Evolutionary conservation across 2,888 invertebrate species (phyloP).

Genomic region (Tanypteryx hageni): DNA sequence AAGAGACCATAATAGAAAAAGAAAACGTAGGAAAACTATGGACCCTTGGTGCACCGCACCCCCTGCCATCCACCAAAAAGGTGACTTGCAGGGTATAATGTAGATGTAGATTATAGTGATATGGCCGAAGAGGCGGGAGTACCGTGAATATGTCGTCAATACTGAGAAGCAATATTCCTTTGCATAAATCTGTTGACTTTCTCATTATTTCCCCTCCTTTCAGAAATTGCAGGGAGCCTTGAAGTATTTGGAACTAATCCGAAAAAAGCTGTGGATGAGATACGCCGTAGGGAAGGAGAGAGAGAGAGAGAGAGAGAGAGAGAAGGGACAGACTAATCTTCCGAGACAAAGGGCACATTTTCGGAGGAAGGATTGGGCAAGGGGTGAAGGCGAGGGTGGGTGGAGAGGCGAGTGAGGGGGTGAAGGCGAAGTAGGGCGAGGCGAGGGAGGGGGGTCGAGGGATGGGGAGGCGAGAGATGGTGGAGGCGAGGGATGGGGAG

Average conservation of each 20-base stretch:
- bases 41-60: too few species aligned
- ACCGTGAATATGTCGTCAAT: not conserved
- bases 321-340: not conserved
- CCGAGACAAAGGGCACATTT: constrained; percentile 33
- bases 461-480: too few species aligned
- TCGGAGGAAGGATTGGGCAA: not conserved
- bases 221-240: not conserved
- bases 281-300: constrained; percentile 30
- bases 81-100: too few species aligned
- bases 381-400: not conserved
- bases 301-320: too few species aligned
- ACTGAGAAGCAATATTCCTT: constrained; percentile 17
- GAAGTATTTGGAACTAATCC: constrained; percentile 60
- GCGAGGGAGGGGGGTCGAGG: not conserved
- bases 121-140: not conserved
- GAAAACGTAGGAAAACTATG: too few species aligned
- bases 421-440: too few species aligned
- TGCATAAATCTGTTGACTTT: constrained; percentile 36
- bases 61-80: too few species aligned
- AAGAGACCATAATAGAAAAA: too few species aligned
- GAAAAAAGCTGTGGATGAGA: constrained; percentile 52
- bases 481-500: too few species aligned
- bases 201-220: constrained; percentile 17
- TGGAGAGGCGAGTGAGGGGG: not conserved
- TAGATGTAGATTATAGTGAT: too few species aligned